These are phyloP conservation scores for Chitala chitala DNA, from an alignment of 2,113 vertebrate genomes.

Conservation along the genomic window DNA sequence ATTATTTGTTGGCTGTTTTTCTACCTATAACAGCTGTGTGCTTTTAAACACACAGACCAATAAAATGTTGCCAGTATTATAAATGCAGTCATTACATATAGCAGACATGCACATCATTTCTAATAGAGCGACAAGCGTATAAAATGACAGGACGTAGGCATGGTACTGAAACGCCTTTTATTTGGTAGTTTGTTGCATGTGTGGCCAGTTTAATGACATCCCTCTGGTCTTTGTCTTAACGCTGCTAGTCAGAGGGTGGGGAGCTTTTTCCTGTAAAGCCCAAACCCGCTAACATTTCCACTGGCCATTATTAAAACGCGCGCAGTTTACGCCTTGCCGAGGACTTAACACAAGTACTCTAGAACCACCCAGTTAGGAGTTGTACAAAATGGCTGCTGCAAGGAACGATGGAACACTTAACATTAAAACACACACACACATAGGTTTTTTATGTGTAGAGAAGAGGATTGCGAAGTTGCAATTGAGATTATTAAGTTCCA, in stretches of 20 bases:
- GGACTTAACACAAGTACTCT: too few species aligned
- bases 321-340: too few species aligned
- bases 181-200: slow-evolving; percentile 57
- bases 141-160: slow-evolving; percentile 43
- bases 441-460: too few species aligned
- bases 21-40: slow-evolving; percentile 55
- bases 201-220: slow-evolving; percentile 54
- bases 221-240: slow-evolving; percentile 40
- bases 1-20: slow-evolving; percentile 61
- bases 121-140: slow-evolving; percentile 40
- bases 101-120: slow-evolving; percentile 60
- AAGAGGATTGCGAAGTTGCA: slow-evolving; percentile 39
- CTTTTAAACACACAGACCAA: slow-evolving; percentile 62
- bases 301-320: too few species aligned
- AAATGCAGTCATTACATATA: slow-evolving; percentile 49
- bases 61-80: slow-evolving; percentile 51
- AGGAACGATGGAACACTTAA: background rate
- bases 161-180: slow-evolving; percentile 50
- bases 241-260: background rate
- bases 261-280: too few species aligned
- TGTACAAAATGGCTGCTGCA: background rate
- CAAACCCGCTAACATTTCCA: too few species aligned
- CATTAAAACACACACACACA: background rate
- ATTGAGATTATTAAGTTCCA: slow-evolving; percentile 34
- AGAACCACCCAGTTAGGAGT: too few species aligned